Percentiles rank a stretch among this genome's conserved stretches.
phyloP scores from a whole-genome alignment of 2,888 invertebrate genomes.

The Tyria jacobaeae region DNA sequence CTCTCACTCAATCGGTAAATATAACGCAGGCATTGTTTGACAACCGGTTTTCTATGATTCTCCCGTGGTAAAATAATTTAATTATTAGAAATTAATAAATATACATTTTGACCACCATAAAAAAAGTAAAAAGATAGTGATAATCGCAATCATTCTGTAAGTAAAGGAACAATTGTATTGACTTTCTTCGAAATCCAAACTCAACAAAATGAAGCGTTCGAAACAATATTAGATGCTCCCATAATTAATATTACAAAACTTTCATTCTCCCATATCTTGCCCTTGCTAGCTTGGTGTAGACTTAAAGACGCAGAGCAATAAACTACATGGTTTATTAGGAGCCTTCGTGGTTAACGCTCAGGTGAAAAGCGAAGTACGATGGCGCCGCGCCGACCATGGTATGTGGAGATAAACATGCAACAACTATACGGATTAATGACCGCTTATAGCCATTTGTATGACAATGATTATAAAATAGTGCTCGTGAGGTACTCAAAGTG shows the following conservation, averaged over 20 bases:
- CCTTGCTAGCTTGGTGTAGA: slow-evolving; percentile 21
- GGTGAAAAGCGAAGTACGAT: slow-evolving; percentile 13
- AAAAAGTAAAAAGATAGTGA: no score
- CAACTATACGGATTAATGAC: slow-evolving; percentile 9
- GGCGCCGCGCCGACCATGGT: slow-evolving; percentile 14
- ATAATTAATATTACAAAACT: slow-evolving; percentile 6
- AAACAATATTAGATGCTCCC: background rate
- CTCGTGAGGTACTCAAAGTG: background rate
- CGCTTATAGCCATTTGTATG: slow-evolving; percentile 6
- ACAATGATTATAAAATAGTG: slow-evolving; percentile 7
- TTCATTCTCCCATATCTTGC: slow-evolving; percentile 22
- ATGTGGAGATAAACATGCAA: slow-evolving; percentile 3
- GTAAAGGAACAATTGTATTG: background rate
- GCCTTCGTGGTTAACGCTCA: slow-evolving; percentile 49
- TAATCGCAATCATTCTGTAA: no score
- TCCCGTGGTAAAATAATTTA: no score
- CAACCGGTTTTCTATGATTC: no score
- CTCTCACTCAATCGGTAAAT: no score
- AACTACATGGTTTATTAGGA: slow-evolving; percentile 62
- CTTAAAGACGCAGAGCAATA: slow-evolving; percentile 52
- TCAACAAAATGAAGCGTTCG: background rate
- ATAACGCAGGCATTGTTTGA: no score
- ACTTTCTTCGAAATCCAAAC: background rate
- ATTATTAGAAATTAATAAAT: no score
- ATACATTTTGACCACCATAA: no score